These are phyloP conservation scores for Petrocephalus schoutedeni DNA, from an alignment of 2,797 vertebrate species.

Conservation along the genomic window DNA sequence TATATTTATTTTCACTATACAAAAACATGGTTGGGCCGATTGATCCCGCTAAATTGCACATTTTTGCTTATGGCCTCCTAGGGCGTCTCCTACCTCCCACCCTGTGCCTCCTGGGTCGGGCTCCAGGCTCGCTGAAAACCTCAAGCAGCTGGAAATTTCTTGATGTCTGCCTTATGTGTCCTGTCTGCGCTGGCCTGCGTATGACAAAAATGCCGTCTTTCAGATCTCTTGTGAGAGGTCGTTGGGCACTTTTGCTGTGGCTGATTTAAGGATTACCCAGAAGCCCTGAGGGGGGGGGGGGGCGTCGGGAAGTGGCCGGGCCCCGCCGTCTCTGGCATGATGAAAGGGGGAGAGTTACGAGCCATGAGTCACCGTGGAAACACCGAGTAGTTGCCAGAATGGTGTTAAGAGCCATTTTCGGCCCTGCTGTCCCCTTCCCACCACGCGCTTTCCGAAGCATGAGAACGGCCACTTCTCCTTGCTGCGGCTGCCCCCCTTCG, in stretches of 20 bases:
- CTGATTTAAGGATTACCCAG: not conserved
- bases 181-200: not conserved
- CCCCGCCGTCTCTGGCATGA: not conserved
- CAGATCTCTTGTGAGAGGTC: not conserved
- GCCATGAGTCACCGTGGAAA: slow-evolving; percentile 8
- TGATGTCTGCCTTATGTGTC: not conserved
- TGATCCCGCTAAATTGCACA: not conserved
- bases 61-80: not conserved
- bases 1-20: not conserved
- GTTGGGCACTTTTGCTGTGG: not conserved
- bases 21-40: not conserved
- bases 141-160: not conserved
- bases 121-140: not conserved
- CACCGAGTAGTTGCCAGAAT: not conserved
- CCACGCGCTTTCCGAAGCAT: not conserved
- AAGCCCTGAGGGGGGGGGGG: not conserved
- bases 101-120: not conserved
- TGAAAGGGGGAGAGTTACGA: not conserved
- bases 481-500: not conserved
- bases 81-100: not conserved
- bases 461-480: not conserved
- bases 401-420: not conserved
- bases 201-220: not conserved
- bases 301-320: not conserved
- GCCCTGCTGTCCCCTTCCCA: not conserved